Evolutionary conservation across 2,888 invertebrate genomes (phyloP), one percentile per base, ranked within the genome.

Genomic region (Sussaba pulchella): DNA sequence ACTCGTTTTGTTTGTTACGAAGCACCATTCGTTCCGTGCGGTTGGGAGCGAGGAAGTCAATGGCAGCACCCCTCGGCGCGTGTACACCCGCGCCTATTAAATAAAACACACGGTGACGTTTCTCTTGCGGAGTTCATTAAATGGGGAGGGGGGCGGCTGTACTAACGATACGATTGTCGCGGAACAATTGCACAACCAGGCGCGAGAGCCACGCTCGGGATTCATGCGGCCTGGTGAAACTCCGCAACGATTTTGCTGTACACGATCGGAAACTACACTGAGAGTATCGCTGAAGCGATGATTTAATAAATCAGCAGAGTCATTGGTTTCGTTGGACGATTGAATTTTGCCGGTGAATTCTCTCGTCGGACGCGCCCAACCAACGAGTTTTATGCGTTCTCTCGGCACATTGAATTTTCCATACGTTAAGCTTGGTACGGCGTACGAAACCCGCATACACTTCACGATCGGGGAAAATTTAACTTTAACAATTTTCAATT

Each of bases 151-250:
- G 66, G 21, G 21, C 74, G 21, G 14, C 76, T 64, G 77, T 83
- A 78, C 88, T 87, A 89, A 90, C 88, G 89, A 89, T 86, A 86
- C 89, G 89, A 89, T 89, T 88, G 88, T 88, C 86, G 87, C 85
- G 59, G 73, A 57, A 75, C 87, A 87, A 89, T 87, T 88, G 89
- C 86, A 86, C 85, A 85, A 88, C 87, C 85, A 86, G 84, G 82
- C 82, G 63, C 72, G 71, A 78, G 79, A 82, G 83, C 81, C 76
- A 54, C 54, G 57, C 67, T 59, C 47, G 57, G 50, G 45, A 84
- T 84, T 83, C 84, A 79, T 85, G 84, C 78, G 82, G 84, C 79
- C 83, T 82, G 74, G 78, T 74, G 85, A 81, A 84, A 82, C 82
- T 54, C 54, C 72, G 57, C 57, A 81, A 72, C 77, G 50, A 78